Evolutionary conservation across 2,888 invertebrate genomes (phyloP), one percentile per base, ranked within the genome.

Genomic region (Drosophila macrospina): DNA sequence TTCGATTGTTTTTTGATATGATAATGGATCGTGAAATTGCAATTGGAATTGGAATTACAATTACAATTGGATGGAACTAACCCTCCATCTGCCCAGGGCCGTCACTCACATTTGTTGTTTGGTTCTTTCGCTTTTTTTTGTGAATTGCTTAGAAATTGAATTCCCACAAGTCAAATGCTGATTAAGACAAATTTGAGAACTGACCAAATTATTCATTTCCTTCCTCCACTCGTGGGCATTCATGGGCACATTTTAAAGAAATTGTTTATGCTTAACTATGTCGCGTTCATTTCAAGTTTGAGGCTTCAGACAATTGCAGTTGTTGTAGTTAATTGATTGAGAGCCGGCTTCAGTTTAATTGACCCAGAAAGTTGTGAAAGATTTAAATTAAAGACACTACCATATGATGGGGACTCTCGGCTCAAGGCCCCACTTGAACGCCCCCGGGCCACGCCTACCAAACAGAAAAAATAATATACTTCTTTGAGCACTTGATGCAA

Each of bases 141-240:
- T 54, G 41, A 42, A 26, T 55, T 15, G 44, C 24, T 26, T 51
- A 13, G 13, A 34, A 39, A 50, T 39, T 50, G 15, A 60, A 41
- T 71, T 69, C 69, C 59, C 70, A 67, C 37, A 68, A 78, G 65
- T 69, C 56, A 66, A 69, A 30, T 47, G 64, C 66, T 82, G 87
- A 82, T 82, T 69, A 82, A 82, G 82, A 82, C 85, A 78, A 82
- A 86, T 82, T 84, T 56, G 51, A 50, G 61, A 37, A 61, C 62
- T 34, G 45, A n/a, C 20, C 41, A 77, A 83, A 83, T 83, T 88
- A 83, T 86, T 88, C 80, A 83, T 83, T 83, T 83, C 83, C 83
- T 83, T 65, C 26, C 57, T 51, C 42, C n/a, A n/a, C n/a, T n/a
- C n/a, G n/a, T n/a, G n/a, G n/a, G n/a, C n/a, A n/a, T n/a, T n/a